Base-by-base conservation (phyloP, 2,113 vertebrate genomes). In the Odontesthes bonariensis region DNA sequence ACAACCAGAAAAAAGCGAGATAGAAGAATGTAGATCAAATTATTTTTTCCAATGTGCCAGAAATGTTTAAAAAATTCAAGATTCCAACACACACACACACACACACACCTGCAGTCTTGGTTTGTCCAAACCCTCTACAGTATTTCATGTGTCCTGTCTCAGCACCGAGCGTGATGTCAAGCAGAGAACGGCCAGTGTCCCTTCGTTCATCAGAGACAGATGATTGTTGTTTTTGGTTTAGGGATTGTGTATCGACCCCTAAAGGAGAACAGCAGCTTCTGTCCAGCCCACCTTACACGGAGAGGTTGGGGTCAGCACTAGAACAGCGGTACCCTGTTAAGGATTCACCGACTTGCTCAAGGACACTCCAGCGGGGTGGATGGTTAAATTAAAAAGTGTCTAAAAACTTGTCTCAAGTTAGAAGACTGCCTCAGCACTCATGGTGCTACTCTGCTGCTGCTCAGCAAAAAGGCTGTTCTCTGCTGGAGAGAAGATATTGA, bases 301-400 rank as follows among this genome's bases (percentile, higher is more conserved):
- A 23, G 73, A 84, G 80, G 80, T 66, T 58, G 56, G 68, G 77
- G 81, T 85, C 69, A 79, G 55, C 16, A 3, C 27, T 16, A 54
- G 64, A 74, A 19, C 71, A 60, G 69, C 81, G 62, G 73, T 66
- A 23, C 44, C 35, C 68, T 53, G 63, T 69, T 77, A 82, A 69
- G 81, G 58, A 75, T 80, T 67, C 76, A 14, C 46, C 32, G 59
- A 75, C 73, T 89, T 87, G 82, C 82, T 87, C 84, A 88, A 83
- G 69, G 84, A 83, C 86, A 77, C 79, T 82, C 68, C 53, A 66
- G 47, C 54, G 60, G 67, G 52, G 69, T 62, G 72, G 53, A 60
- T 11, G 22, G 35, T 61, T 13, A 17, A 56, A 62, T 42, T 44
- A 44, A 69, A 69, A 10, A 17, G 56, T 20, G 52, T 20, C 56